A percentile compares a stretch with the other conserved stretches of the same genome.
phyloP scores from a whole-genome alignment of 1,140 invertebrate genomes.

The Dendrolimus kikuchii region DNA sequence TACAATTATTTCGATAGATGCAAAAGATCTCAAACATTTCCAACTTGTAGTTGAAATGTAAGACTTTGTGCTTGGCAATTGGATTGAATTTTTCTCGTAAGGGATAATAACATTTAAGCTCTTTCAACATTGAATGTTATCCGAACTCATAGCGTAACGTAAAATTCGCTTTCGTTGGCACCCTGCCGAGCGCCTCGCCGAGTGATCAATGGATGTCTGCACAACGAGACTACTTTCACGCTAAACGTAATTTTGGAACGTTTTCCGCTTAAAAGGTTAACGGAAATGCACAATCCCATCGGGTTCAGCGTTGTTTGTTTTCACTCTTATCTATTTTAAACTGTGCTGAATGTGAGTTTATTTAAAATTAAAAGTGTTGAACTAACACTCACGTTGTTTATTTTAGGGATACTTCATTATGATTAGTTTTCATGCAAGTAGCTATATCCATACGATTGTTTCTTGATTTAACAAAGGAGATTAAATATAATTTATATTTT shows the following conservation, averaged over 20 bases:
- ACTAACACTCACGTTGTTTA: too few species aligned
- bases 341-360: too few species aligned
- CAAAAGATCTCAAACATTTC: slow-evolving; percentile 11
- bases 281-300: slow-evolving; percentile 6
- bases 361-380: too few species aligned
- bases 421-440: too few species aligned
- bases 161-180: slow-evolving; percentile 57
- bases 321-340: too few species aligned
- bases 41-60: too few species aligned
- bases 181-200: slow-evolving; percentile 30
- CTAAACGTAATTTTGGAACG: slow-evolving; percentile 39
- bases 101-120: not conserved
- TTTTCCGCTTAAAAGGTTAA: slow-evolving; percentile 23
- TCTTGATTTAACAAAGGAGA: too few species aligned
- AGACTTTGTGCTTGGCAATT: not conserved
- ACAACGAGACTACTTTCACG: slow-evolving; percentile 56
- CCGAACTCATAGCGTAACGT: not conserved
- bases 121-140: too few species aligned
- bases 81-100: not conserved
- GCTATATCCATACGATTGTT: too few species aligned
- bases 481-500: too few species aligned
- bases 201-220: slow-evolving; percentile 62
- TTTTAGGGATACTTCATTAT: too few species aligned
- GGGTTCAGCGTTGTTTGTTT: slow-evolving; percentile 3
- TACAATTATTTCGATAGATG: slow-evolving; percentile 16